These are phyloP conservation scores for Sterrhoptilus dennistouni DNA, from an alignment of 2,113 vertebrate species.

Conservation along the genomic window DNA sequence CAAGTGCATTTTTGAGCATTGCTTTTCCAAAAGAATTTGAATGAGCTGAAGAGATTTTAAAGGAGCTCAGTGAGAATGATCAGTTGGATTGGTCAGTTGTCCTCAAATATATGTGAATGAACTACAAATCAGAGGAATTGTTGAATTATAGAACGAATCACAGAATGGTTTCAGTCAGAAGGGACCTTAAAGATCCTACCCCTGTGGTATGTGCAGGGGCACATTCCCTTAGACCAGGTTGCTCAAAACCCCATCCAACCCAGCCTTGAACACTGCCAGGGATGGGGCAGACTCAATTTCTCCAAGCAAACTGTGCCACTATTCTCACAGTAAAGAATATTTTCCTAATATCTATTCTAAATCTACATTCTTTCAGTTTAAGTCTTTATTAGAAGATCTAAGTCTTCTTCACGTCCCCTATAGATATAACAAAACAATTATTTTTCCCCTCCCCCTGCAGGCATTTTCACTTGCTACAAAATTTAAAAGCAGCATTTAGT, in stretches of 20 bases:
- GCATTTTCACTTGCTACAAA: background rate
- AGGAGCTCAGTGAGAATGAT: background rate
- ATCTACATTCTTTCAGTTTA: background rate
- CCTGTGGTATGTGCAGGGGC: background rate
- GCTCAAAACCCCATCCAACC: background rate
- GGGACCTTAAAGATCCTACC: background rate
- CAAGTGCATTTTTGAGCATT: background rate
- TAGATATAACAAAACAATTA: background rate
- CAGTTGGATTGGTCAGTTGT: background rate
- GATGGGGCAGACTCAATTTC: accelerated
- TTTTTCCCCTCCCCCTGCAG: accelerated
- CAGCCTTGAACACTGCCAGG: background rate
- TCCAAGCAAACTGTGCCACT: background rate
- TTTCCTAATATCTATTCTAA: background rate
- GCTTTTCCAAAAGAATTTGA: background rate
- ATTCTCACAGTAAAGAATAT: background rate
- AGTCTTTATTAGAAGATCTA: background rate
- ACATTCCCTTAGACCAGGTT: background rate
- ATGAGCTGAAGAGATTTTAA: background rate
- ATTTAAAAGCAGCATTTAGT: background rate
- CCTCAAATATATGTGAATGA: background rate
- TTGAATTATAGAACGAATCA: background rate
- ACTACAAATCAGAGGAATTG: background rate
- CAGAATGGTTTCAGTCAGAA: background rate
- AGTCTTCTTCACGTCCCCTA: background rate